Evolutionary conservation across 2,888 invertebrate species (phyloP).

Genomic region (Nomada goodeniana): DNA sequence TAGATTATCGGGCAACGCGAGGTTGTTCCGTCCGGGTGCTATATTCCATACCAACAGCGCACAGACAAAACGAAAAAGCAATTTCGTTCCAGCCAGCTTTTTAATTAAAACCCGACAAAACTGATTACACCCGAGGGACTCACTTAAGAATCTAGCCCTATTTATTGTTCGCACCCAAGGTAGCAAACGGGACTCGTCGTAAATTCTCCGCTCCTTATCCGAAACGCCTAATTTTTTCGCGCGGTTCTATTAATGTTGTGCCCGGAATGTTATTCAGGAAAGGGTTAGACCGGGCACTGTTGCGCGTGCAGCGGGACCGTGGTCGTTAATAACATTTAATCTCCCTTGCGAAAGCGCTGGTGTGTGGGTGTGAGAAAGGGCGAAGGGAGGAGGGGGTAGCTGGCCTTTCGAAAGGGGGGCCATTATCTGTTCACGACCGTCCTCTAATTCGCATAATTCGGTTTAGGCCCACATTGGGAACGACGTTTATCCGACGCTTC

Average conservation of each 20-base stretch:
- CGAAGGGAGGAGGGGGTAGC: constrained; percentile 24
- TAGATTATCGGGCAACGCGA: too few species aligned
- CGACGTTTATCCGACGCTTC: constrained; percentile 65
- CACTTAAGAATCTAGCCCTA: background rate
- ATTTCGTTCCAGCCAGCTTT: background rate
- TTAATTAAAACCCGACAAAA: constrained; percentile 26
- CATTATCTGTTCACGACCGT: constrained; percentile 57
- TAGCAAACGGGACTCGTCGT: background rate
- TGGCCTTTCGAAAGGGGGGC: constrained; percentile 41
- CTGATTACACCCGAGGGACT: background rate
- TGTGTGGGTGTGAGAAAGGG: constrained; percentile 1
- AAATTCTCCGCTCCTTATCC: constrained; percentile 17
- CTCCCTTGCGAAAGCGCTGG: constrained; percentile 43
- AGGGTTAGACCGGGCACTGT: constrained; percentile 2
- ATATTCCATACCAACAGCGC: background rate
- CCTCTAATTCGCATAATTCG: constrained; percentile 70
- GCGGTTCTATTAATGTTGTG: constrained; percentile 14
- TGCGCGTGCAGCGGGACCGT: constrained; percentile 34
- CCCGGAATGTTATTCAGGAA: constrained; percentile 2
- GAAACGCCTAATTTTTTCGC: background rate
- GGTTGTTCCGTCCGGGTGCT: too few species aligned
- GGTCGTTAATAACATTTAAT: constrained; percentile 66
- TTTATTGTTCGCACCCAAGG: background rate
- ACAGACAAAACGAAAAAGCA: background rate
- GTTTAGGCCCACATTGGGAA: constrained; percentile 67